Conservation (phyloP, 2,888 invertebrate species). For the Ctena decussata region DNA sequence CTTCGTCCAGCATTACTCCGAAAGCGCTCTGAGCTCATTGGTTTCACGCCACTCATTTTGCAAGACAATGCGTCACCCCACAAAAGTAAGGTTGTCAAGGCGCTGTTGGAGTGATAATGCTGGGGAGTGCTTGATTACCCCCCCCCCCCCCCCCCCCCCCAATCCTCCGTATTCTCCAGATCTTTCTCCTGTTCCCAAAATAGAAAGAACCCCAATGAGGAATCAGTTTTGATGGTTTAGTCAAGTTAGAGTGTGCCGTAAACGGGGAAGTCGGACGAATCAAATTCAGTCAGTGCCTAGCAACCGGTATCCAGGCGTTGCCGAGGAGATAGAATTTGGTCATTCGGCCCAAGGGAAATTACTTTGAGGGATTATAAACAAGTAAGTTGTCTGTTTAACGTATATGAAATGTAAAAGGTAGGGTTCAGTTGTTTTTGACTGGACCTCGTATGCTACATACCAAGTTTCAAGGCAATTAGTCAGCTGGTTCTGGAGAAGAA, state of each 20-base stretch:
- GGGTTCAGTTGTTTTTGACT: no score
- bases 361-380: constrained; percentile 2
- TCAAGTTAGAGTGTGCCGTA: not conserved
- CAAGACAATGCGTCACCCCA: constrained; percentile 10
- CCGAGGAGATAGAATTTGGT: no score
- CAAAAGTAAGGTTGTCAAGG: constrained; percentile 6
- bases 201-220: not conserved
- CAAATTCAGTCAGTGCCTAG: constrained; percentile 9
- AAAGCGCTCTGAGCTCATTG: not conserved
- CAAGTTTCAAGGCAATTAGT: no score
- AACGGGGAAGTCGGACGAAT: not conserved
- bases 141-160: not conserved
- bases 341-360: constrained; percentile 5
- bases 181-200: not conserved
- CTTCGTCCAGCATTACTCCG: not conserved
- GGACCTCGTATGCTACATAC: no score
- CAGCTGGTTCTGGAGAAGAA: no score
- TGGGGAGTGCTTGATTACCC: constrained; percentile 17
- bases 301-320: no score
- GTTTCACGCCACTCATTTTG: constrained; percentile 5
- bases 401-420: not conserved
- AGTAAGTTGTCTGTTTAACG: no score
- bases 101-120: not conserved
- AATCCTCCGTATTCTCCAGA: not conserved
- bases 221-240: not conserved